Evolutionary conservation across 2,888 invertebrate species (phyloP), one percentile per base, ranked within the genome.

Genomic region (Octonoba sinensis): DNA sequence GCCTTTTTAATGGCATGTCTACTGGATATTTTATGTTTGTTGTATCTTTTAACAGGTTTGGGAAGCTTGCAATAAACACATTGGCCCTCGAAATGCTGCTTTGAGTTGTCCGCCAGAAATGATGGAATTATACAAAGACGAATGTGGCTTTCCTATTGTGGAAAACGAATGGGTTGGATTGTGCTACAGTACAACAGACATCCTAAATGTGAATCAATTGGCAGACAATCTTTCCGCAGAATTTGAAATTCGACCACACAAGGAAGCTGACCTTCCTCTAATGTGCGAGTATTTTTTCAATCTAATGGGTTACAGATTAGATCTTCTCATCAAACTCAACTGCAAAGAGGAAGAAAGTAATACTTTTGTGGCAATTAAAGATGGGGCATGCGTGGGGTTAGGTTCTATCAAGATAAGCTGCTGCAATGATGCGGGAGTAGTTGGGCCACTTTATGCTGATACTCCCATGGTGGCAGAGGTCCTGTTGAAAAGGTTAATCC

Each of bases 401-500:
- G 57, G 57, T 2, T 18, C 18, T 11, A 57, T 57, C 18, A 57
- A 57, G 18, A 49, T 15, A 1, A 18, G 12, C 13, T 18, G 16
- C n/a, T n/a, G n/a, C 20, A 12, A n/a, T 13, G 57, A 22, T 18
- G 1, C 20, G 4, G 57, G 57, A 18, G 20, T 15, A 16, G 57
- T 57, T 57, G 57, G 57, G 2, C 57, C 57, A 13, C 57, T 57
- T 16, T 57, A 57, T 20, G 57, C 57, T 20, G 57, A 57, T 15
- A 22, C n/a, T 57, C 57, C 57, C 12, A n/a, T 18, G 20, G 57
- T 57, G 15, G 57, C 57, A 16, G 57, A 57, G 18, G 57, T 57
- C 18, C n/a, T 57, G 15, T 22, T 57, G 15, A 57, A 57, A 18
- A 57, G 20, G 20, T 11, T 57, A 1, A 15, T 57, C 20, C 13